Conservation (phyloP, 2,797 vertebrate species). For the Hapalemur alaotrensis region DNA sequence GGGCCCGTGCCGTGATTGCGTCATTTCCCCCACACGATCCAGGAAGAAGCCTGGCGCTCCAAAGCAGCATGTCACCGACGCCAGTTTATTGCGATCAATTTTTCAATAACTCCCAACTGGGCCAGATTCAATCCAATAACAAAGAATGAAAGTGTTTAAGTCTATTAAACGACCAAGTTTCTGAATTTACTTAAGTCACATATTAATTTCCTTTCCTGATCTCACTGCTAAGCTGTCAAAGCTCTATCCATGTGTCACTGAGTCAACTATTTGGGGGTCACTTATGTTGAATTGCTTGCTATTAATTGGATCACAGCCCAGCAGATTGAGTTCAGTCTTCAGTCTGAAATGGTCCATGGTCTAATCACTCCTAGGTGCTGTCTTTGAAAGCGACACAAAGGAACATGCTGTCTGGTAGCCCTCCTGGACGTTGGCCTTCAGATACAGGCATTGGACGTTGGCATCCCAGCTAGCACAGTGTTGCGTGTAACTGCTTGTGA, state of each 20-base stretch:
- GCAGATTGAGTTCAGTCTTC: slow-evolving; percentile 52
- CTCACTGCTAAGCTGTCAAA: slow-evolving; percentile 71
- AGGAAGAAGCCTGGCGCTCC: slow-evolving; percentile 47
- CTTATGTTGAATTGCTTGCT: slow-evolving; percentile 60
- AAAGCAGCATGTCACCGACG: slow-evolving; percentile 48
- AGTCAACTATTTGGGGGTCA: slow-evolving; percentile 65
- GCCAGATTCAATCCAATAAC: slow-evolving; percentile 66
- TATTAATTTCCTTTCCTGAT: slow-evolving; percentile 74
- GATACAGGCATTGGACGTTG: not conserved
- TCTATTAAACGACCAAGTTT: slow-evolving; percentile 73
- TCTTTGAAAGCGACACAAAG: slow-evolving; percentile 40
- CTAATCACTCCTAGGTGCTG: not conserved
- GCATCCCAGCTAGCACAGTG: not conserved
- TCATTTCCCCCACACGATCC: slow-evolving; percentile 68
- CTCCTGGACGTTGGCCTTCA: not conserved
- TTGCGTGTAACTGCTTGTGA: not conserved
- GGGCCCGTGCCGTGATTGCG: not conserved
- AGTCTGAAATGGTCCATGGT: slow-evolving; percentile 24
- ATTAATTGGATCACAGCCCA: slow-evolving; percentile 61
- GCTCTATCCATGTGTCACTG: slow-evolving; percentile 41
- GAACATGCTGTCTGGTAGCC: slow-evolving; percentile 12
- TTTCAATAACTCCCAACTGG: slow-evolving; percentile 65
- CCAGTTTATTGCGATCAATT: slow-evolving; percentile 63
- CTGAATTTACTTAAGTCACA: slow-evolving; percentile 73
- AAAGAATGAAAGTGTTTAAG: slow-evolving; percentile 71